Conservation (phyloP, 2,113 vertebrate species). For the Anolis carolinensis region DNA sequence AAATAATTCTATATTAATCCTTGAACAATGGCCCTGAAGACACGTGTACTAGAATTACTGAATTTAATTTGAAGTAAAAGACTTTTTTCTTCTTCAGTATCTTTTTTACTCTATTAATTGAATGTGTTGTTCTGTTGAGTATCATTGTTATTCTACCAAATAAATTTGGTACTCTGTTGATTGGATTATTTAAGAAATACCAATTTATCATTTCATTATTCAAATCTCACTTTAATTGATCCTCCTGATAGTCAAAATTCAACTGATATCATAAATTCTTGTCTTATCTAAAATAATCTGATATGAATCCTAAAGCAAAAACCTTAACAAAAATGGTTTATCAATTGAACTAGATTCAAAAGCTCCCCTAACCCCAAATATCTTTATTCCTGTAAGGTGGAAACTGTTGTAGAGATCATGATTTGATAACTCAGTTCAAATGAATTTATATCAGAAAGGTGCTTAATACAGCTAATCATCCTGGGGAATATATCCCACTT, state of each 20-base stretch:
- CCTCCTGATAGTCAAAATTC: not conserved
- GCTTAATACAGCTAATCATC: too few relatives aligned
- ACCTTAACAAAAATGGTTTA: not conserved
- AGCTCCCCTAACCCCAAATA: not conserved
- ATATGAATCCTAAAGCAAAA: too few relatives aligned
- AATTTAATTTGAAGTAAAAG: conserved; percentile 38
- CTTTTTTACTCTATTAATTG: conserved; percentile 26
- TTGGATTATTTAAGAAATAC: conserved; percentile 34
- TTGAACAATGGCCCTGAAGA: conserved; percentile 17
- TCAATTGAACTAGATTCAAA: not conserved
- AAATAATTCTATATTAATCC: not conserved
- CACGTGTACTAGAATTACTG: conserved; percentile 9
- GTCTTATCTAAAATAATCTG: too few relatives aligned
- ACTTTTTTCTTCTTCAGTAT: not conserved
- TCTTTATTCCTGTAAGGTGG: not conserved
- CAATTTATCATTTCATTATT: not conserved
- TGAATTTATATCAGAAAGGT: not conserved
- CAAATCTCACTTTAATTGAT: conserved; percentile 8
- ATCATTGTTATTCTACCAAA: too few relatives aligned
- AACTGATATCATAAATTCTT: conserved; percentile 19
- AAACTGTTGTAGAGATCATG: not conserved
- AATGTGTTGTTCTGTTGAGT: too few relatives aligned
- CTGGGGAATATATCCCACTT: too few relatives aligned
- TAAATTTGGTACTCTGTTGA: conserved; percentile 17
- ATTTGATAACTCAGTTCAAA: not conserved